Base-by-base conservation (phyloP, 1,140 invertebrate genomes). In the Sitophilus oryzae region DNA sequence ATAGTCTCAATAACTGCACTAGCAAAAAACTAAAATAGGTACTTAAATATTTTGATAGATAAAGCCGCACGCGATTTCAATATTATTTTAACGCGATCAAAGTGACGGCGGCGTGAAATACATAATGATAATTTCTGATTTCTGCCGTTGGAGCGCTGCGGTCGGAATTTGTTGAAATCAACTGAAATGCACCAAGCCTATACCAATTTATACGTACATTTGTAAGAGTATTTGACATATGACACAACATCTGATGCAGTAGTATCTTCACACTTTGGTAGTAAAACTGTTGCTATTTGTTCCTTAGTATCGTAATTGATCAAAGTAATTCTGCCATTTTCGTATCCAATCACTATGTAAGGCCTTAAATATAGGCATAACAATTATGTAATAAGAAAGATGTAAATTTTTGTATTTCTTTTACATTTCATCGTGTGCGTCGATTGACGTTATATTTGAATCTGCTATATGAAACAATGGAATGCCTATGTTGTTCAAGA, bases 211-310 rank as follows among this genome's bases (percentile, higher is more conserved):
- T 38, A 45, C 56, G 56, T 58, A 77, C 76, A 74, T 64, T 73
- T 71, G 3, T 70, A 70, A 0, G 76, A 76, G 65, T 75, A 79
- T 60, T 74, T 71, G 2, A 79, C 56, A 40, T 71, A 74, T 4
- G 74, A 74, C 11, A 75, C 46, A 9, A 30, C 36, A 9, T 52
- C 54, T 19, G 18, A 16, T 9, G 52, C 51, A 22, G 50, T 52
- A 54, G 68, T 15, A 6, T 54, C 41, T 16, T 49, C 48, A 2
- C 21, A 25, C 22, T 38, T 37, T 4, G 54, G 54, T 4, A 60
- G 37, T 16, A 54, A 30, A 2, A 21, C 18, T 3, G 16, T 19
- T 19, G 40, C 19, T 37, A 60, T 46, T 22, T 37, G 35, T n/a
- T 42, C 25, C 6, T 76, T 72, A n/a, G 70, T 68, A 3, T 68